Conservation (phyloP, 1,140 invertebrate genomes). For the Papilio helenus region DNA sequence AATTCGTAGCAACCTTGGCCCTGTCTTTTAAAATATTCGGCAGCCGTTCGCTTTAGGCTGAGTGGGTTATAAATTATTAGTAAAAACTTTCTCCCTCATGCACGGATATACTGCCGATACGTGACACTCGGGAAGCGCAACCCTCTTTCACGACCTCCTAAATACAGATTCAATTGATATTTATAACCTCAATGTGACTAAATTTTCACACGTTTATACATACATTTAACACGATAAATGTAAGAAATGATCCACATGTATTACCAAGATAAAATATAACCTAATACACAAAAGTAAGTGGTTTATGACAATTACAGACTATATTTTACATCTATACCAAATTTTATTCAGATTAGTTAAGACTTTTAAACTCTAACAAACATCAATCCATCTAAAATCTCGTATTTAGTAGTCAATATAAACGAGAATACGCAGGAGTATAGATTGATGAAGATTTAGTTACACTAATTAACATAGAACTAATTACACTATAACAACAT, state of each 20-base stretch:
- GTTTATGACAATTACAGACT: no score
- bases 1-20: conserved; percentile 30
- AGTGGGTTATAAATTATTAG: conserved; percentile 50
- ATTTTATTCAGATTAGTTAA: no score
- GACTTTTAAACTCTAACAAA: no score
- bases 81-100: conserved; percentile 39
- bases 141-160: conserved; percentile 26
- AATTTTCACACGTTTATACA: conserved; percentile 1
- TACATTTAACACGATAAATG: neutral
- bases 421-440: neutral
- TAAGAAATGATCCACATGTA: neutral
- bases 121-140: conserved; percentile 11
- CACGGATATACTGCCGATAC: conserved; percentile 35
- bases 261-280: neutral
- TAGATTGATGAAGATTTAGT: neutral
- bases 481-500: neutral
- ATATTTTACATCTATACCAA: no score
- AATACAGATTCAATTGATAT: conserved; percentile 39
- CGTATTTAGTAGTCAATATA: neutral
- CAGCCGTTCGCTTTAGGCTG: conserved; percentile 43
- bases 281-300: neutral
- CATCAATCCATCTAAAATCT: no score
- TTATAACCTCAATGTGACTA: conserved; percentile 33
- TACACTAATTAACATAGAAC: neutral
- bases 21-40: conserved; percentile 47